These are phyloP conservation scores for Bombus impatiens DNA, from an alignment of 1,140 invertebrate genomes.

Conservation along the genomic window DNA sequence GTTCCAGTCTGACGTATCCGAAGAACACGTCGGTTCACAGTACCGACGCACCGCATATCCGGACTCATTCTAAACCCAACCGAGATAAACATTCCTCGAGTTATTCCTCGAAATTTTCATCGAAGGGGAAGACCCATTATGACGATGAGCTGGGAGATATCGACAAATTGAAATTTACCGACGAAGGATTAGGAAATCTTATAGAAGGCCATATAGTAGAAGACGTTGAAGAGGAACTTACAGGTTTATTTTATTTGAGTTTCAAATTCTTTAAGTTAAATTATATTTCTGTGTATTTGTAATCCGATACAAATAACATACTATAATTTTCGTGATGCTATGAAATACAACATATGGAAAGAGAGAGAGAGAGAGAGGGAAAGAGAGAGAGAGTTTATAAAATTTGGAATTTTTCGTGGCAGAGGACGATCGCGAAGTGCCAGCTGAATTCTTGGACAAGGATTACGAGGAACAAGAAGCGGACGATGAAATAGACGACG, in stretches of 20 bases:
- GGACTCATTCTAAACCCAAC: conserved; percentile 31
- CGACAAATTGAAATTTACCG: conserved; percentile 47
- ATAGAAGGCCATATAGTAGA: conserved; percentile 61
- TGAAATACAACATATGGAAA: neutral
- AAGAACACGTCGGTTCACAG: conserved; percentile 41
- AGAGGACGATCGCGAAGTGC: conserved; percentile 59
- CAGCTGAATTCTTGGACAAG: conserved; percentile 53
- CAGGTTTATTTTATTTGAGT: neutral
- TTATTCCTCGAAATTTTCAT: conserved; percentile 24
- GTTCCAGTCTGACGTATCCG: conserved; percentile 30
- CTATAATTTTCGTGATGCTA: neutral
- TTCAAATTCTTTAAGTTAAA: too few species aligned
- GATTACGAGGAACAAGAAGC: conserved; percentile 68
- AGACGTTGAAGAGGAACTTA: conserved; percentile 65
- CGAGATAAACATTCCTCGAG: conserved; percentile 46
- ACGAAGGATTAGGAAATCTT: conserved; percentile 50
- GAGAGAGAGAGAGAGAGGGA: neutral
- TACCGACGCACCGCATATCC: conserved; percentile 27
- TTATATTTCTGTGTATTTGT: too few species aligned
- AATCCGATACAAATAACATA: too few species aligned
- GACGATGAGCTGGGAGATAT: conserved; percentile 51
- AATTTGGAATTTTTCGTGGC: neutral
- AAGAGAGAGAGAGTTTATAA: neutral
- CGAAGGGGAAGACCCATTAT: conserved; percentile 52
- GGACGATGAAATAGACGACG: conserved; percentile 69